A percentile compares a stretch with the other conserved stretches of the same genome.
phyloP scores from a whole-genome alignment of 1,140 invertebrate genomes.

The Platyscapa corneri region DNA sequence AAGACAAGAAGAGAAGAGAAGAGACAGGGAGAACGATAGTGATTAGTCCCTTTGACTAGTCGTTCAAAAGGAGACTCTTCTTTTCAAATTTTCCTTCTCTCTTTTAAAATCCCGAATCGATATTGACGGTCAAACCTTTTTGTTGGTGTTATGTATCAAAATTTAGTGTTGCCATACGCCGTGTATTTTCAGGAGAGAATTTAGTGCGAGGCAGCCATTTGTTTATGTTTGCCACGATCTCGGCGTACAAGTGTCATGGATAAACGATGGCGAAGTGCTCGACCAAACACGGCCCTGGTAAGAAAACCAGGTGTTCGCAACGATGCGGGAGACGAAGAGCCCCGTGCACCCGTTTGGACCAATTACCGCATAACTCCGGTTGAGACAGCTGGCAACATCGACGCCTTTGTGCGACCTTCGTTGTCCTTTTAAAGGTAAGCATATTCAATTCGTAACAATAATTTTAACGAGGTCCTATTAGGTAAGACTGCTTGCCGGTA shows the following conservation, averaged over 20 bases:
- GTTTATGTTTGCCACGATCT: background rate
- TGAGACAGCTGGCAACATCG: background rate
- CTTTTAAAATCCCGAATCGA: background rate
- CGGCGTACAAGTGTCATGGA: background rate
- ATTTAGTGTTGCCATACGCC: background rate
- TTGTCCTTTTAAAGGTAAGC: background rate
- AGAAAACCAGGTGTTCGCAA: conserved; percentile 10
- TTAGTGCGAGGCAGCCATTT: background rate
- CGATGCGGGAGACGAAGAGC: background rate
- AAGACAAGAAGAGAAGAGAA: background rate
- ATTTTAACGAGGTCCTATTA: background rate
- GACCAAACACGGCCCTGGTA: background rate
- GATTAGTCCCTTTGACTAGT: conserved; percentile 3
- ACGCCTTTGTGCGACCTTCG: background rate
- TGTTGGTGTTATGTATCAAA: background rate
- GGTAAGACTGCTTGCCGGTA: background rate
- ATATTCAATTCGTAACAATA: background rate
- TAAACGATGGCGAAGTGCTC: background rate
- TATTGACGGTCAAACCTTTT: background rate
- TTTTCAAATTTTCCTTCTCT: background rate
- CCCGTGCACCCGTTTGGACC: background rate
- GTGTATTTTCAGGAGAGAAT: background rate
- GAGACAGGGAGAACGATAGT: no score
- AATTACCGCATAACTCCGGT: background rate
- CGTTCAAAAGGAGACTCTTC: background rate